These are phyloP conservation scores for Ctenosaura bakeri DNA, from an alignment of 2,797 vertebrate genomes.

Conservation along the genomic window DNA sequence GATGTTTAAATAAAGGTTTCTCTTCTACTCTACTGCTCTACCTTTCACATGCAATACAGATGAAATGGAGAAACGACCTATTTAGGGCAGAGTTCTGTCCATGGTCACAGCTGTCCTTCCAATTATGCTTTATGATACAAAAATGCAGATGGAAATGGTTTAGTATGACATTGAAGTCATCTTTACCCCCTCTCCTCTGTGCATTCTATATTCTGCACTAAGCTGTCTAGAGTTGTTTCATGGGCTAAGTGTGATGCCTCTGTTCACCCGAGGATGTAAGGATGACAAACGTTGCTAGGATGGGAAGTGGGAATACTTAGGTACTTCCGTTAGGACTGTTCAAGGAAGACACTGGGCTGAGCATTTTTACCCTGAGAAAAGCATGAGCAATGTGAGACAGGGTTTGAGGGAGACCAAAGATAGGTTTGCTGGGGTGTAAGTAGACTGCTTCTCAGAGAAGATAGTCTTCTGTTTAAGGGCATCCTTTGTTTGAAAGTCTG, in stretches of 20 bases:
- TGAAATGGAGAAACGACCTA: not conserved
- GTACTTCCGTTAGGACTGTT: not conserved
- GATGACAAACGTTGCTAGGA: not conserved
- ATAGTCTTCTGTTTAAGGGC: too few relatives aligned
- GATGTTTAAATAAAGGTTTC: not conserved
- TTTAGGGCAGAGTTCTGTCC: not conserved
- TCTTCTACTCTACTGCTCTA: too few relatives aligned
- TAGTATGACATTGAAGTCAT: slow-evolving; percentile 5
- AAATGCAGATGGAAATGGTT: not conserved
- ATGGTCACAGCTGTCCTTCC: slow-evolving; percentile 7
- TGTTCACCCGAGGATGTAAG: not conserved
- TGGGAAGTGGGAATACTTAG: not conserved
- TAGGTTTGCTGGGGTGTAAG: too few relatives aligned
- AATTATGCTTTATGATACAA: not conserved
- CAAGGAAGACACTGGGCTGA: not conserved
- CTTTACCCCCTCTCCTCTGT: not conserved
- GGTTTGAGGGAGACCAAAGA: not conserved
- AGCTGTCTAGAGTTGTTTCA: slow-evolving; percentile 9
- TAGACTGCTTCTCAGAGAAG: too few relatives aligned
- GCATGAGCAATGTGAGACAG: not conserved
- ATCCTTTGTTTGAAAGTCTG: too few relatives aligned
- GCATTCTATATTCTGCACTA: not conserved
- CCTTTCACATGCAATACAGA: not conserved
- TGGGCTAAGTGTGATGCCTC: not conserved
- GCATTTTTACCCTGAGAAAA: not conserved